Base-by-base conservation (phyloP, 2,113 vertebrate species). In the Columba livia region DNA sequence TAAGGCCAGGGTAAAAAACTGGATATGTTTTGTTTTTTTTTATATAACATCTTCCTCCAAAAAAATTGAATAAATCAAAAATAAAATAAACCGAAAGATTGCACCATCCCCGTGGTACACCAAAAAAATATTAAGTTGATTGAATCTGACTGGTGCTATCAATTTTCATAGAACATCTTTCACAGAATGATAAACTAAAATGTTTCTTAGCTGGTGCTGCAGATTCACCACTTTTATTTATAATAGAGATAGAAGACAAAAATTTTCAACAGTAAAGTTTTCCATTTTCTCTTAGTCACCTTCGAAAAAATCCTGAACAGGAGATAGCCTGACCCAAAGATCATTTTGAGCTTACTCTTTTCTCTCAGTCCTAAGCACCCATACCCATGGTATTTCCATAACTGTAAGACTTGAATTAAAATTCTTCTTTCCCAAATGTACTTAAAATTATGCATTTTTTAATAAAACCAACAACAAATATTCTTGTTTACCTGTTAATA, bases 251-350 rank as follows among this genome's bases (percentile, higher is more conserved):
- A 78, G 44, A 88, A 77, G 75, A 88, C 21, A 78, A 74, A 74
- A n/a, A 50, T 32, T 9, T 73, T 74, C 34, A 88, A 66, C 40
- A 78, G 32, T 60, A 47, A 83, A 53, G 9, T 78, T 88, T 79
- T 96, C 81, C 42, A 38, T 79, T 96, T 89, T 93, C 36, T 79
- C 75, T 90, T 79, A 53, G 50, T 88, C 62, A 93, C 15, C 60
- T 84, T 71, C 47, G 51, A 60, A 56, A 9, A 83, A 85, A 83
- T 42, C 34, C 42, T 89, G 21, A 32, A 24, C 17, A 79, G 70
- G 23, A 88, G 48, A 64, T 48, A 93, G 12, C 8, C 14, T 82
- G 7, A 8, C 25, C 51, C 51, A 61, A 83, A 86, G 28, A 44
- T 51, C 36, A 44, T 32, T 56, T 79, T 3, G 4, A 44, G 12